Evolutionary conservation across 1,140 invertebrate species (phyloP).

Genomic region (Dinoponera quadriceps): DNA sequence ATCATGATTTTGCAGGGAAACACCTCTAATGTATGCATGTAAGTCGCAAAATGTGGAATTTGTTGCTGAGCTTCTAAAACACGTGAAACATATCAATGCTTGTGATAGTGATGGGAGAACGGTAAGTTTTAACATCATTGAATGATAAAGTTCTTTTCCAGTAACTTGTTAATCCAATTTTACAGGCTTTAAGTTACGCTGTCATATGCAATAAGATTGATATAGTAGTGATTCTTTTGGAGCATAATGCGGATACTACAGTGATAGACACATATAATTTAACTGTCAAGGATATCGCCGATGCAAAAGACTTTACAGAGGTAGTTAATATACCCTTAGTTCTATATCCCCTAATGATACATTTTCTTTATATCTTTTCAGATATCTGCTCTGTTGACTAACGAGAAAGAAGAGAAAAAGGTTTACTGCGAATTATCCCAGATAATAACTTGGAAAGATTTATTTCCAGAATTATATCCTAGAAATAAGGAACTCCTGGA

Average conservation of each 20-base stretch:
- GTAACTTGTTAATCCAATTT: slow-evolving; percentile 13
- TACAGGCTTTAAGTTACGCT: slow-evolving; percentile 86
- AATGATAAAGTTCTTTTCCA: slow-evolving; percentile 10
- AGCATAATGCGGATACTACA: slow-evolving; percentile 82
- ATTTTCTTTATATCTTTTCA: slow-evolving; percentile 56
- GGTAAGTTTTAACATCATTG: slow-evolving; percentile 76
- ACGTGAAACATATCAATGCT: slow-evolving; percentile 85
- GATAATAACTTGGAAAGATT: slow-evolving; percentile 74
- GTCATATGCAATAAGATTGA: slow-evolving; percentile 84
- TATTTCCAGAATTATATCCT: slow-evolving; percentile 74
- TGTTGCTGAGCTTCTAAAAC: slow-evolving; percentile 83
- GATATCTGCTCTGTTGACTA: slow-evolving; percentile 69
- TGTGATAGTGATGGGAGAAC: slow-evolving; percentile 86
- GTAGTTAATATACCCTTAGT: slow-evolving; percentile 69
- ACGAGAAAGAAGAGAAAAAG: slow-evolving; percentile 50
- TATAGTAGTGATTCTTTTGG: slow-evolving; percentile 84
- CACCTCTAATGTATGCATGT: slow-evolving; percentile 86
- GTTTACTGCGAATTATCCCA: slow-evolving; percentile 54
- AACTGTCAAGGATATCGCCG: slow-evolving; percentile 84
- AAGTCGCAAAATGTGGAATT: slow-evolving; percentile 81
- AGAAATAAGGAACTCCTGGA: slow-evolving; percentile 69
- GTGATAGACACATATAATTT: slow-evolving; percentile 82
- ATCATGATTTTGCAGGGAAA: slow-evolving; percentile 80
- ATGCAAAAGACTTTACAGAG: slow-evolving; percentile 82
- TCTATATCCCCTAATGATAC: background rate